These are phyloP conservation scores for Phymorhynchus buccinoides DNA, from an alignment of 1,140 invertebrate species.

Conservation along the genomic window DNA sequence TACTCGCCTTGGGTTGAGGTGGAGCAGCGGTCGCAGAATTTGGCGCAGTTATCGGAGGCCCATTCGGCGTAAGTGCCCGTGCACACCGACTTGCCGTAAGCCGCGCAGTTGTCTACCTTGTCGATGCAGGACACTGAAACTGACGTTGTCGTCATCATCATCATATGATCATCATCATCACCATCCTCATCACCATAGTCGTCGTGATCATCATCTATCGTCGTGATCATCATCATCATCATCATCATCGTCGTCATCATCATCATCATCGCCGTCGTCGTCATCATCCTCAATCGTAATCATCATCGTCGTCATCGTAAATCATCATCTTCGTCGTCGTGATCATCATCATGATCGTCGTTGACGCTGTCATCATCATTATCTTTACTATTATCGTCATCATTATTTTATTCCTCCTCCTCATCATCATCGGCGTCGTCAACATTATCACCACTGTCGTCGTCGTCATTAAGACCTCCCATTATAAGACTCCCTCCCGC, in stretches of 20 bases:
- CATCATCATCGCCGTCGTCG: neutral
- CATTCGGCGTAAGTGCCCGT: conserved; percentile 26
- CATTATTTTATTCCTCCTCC: too few relatives aligned
- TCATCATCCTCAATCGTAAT: neutral
- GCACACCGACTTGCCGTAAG: conserved; percentile 32
- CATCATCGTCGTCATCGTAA: neutral
- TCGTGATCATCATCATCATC: neutral
- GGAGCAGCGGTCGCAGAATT: conserved; percentile 1
- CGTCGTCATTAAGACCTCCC: too few relatives aligned
- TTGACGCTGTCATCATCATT: neutral
- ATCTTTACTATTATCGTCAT: neutral
- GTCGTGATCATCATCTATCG: too few relatives aligned
- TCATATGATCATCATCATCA: neutral
- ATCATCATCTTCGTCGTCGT: neutral
- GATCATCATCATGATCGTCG: neutral
- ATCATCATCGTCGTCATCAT: neutral
- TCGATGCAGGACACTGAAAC: conserved; percentile 26
- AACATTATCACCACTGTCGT: neutral
- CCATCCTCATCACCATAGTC: neutral
- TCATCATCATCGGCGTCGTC: too few relatives aligned
- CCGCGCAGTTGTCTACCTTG: conserved; percentile 23
- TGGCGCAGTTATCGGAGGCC: conserved; percentile 39
- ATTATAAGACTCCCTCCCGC: too few relatives aligned
- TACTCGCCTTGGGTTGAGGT: neutral
- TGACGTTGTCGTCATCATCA: neutral